Evolutionary conservation across 2,113 vertebrate genomes (phyloP), one percentile per base, ranked within the genome.

Genomic region (Ivindomyrus marchei): DNA sequence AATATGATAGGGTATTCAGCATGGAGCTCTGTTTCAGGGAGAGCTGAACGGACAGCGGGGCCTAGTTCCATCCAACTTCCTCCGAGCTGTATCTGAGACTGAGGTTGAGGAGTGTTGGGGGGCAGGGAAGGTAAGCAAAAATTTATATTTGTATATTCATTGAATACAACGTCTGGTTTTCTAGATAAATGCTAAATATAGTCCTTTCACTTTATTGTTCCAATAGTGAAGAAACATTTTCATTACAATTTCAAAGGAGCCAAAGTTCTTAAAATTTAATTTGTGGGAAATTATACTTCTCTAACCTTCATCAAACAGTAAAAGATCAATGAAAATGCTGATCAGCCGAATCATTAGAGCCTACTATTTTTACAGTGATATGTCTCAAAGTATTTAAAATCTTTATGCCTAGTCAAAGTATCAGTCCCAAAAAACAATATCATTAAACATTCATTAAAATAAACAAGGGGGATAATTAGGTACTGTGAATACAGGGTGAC

Each of bases 31-130:
- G 31, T 53, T 88, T 92, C 91, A 99, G 98, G 98, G 97, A 24
- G 97, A 98, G 85, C 94, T 98, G 88, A 96, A 97, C 36, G 97
- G 98, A 50, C 95, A 94, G 47, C 95, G 95, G 89, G 98, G 98
- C 58, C 96, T 99, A 93, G 97, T 98, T 85, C 98, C 98, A 0
- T 99, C 98, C 24, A 99, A 99, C 92, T 99, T 97, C 92, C 94
- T 99, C 91, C 96, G 98, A 93, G 92, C 90, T 0, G 88, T 96
- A 3, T 92, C 95, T 93, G 94, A 91, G 4, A 96, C 91, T 92
- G 95, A 92, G 31, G 91, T 88, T 39, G 21, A 9, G 3, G 90
- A 27, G 88, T 83, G 62, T 87, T 0, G 90, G 90, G 89, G 92
- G 93, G 6, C 88, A 93, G 90, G 39, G 17, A 13, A 58, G 83